Conservation (phyloP, 2,113 vertebrate genomes). For the Chiloscyllium plagiosum region DNA sequence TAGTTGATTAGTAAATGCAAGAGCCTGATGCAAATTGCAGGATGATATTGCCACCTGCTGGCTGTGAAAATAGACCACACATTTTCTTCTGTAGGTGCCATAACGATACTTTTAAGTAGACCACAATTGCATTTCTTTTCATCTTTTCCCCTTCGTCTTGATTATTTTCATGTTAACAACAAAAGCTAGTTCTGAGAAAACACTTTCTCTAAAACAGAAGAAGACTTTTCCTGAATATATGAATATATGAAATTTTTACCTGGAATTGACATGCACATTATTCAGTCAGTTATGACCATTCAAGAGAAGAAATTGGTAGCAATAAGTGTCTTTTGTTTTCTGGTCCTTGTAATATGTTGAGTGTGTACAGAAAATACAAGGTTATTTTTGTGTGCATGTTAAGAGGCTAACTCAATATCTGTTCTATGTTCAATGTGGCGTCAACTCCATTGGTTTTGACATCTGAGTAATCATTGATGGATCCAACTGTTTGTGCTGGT, state of each 20-base stretch:
- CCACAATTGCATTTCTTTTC: not conserved
- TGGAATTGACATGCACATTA: not conserved
- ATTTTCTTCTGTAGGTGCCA: not conserved
- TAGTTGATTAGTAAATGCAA: not conserved
- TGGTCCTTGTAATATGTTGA: not conserved
- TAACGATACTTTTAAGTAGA: not conserved
- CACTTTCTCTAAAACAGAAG: not conserved
- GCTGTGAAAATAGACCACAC: too few species aligned
- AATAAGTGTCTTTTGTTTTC: not conserved
- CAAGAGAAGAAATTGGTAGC: not conserved
- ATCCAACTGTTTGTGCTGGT: constrained; percentile 14
- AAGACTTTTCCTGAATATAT: not conserved
- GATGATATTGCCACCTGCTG: constrained; percentile 30
- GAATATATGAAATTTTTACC: not conserved
- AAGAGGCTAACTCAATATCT: not conserved
- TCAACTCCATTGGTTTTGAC: not conserved
- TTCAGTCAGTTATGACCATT: not conserved
- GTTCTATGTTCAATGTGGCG: not conserved
- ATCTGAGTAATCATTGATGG: constrained; percentile 1
- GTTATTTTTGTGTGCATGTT: not conserved
- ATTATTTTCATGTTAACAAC: not conserved
- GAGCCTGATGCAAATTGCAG: constrained; percentile 5
- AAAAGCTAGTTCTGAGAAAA: not conserved
- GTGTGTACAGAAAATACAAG: not conserved
- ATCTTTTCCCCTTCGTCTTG: not conserved